Base-by-base conservation (phyloP, 2,797 vertebrate genomes). In the Ceyx erithaca region DNA sequence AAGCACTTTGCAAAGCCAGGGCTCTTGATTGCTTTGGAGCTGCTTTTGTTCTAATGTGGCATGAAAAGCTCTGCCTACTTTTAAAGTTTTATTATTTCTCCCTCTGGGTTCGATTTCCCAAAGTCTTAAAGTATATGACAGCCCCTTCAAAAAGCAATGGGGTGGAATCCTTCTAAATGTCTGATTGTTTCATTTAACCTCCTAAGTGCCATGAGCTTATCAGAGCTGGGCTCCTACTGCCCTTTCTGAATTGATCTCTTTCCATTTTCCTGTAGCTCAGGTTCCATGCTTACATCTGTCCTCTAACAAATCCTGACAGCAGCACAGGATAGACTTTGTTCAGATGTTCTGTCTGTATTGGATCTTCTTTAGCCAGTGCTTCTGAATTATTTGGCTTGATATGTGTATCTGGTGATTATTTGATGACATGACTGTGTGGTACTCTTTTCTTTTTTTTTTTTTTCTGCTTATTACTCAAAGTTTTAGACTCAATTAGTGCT, bases 401-500 rank as follows among this genome's bases (percentile, higher is more conserved):
- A 85, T 75, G 40, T 83, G 31, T 89, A 4, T 87, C 82, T 76
- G 51, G 25, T 76, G 40, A 41, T 85, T 72, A 87, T 87, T 67
- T 84, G 55, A 57, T 84, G 58, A 61, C 16, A 9, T 40, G 58
- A 59, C 31, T 52, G 7, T 77, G 22, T 62, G 35, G 12, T 43
- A 57, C 54, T 55, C 46, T 64, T 31, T 14, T 68, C 11, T 10
- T 35, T 35, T 35, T 71, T 85, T 83, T 67, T 70, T 84, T 71
- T 85, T 80, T 83, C 70, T 77, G 48, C 23, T 68, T 57, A 64
- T 57, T 55, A 35, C 48, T 71, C 61, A 41, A 81, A 54, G 45
- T 86, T 95, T 91, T 80, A 67, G 57, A 59, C 41, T 64, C 64
- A 90, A 63, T 64, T 79, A 91, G n/a, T 45, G 17, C 30, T 76